These are phyloP conservation scores for Meriones psammophilus DNA, from an alignment of 2,797 vertebrate species.

Conservation along the genomic window DNA sequence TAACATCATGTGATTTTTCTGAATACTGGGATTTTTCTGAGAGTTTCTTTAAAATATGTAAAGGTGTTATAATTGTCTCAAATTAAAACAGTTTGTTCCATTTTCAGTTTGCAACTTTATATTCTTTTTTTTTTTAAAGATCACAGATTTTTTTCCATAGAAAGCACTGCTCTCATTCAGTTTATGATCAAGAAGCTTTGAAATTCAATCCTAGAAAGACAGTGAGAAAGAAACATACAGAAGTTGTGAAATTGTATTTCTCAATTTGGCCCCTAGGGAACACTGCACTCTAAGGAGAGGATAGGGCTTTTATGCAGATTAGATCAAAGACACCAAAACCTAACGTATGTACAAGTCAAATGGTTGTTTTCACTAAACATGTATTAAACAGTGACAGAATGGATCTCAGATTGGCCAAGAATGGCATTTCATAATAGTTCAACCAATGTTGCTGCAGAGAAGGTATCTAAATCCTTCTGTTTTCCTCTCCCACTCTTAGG, in stretches of 20 bases:
- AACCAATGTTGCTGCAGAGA: not conserved
- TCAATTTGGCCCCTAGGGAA: not conserved
- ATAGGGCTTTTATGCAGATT: not conserved
- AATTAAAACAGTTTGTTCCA: not conserved
- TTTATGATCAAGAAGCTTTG: not conserved
- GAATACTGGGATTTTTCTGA: not conserved
- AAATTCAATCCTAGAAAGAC: not conserved
- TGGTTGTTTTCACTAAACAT: not conserved
- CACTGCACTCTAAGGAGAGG: not conserved
- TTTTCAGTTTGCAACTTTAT: slow-evolving; percentile 24
- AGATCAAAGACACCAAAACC: not conserved
- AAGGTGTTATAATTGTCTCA: not conserved
- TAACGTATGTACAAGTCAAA: not conserved
- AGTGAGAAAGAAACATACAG: not conserved
- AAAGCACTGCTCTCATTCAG: not conserved
- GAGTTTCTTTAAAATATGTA: not conserved
- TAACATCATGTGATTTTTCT: not conserved
- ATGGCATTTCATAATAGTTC: not conserved
- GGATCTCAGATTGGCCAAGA: not conserved
- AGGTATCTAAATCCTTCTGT: not conserved
- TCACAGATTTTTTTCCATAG: not conserved
- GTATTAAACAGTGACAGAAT: not conserved
- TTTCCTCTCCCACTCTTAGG: not conserved
- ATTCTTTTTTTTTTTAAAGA: not conserved
- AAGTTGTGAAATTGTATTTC: not conserved